These are phyloP conservation scores for Holothuria scabra DNA, from an alignment of 53 echinoderm and acorn worm species.

Conservation along the genomic window DNA sequence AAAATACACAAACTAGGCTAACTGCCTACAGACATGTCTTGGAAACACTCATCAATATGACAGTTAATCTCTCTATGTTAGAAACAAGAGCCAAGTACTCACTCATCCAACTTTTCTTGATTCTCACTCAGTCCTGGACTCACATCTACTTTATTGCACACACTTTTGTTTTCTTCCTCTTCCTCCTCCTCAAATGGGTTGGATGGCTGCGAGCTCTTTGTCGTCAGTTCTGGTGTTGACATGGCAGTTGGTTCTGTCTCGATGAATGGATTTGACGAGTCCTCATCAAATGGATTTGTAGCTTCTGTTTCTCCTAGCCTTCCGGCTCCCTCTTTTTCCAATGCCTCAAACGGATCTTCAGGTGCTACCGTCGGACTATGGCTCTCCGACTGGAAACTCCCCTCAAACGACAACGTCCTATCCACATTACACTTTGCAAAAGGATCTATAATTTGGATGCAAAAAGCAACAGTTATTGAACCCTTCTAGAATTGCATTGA, in stretches of 20 bases:
- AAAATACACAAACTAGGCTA: too few species aligned
- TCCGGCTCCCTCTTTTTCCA: neutral
- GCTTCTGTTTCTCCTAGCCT: neutral
- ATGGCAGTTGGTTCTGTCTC: slow-evolving; percentile 15
- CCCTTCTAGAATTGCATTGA: too few species aligned
- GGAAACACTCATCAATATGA: too few species aligned
- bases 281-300: slow-evolving; percentile 7
- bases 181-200: slow-evolving; percentile 51
- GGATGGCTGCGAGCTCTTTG: neutral
- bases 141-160: neutral
- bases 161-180: neutral
- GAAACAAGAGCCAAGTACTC: neutral
- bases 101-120: slow-evolving; percentile 9
- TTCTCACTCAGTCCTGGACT: neutral
- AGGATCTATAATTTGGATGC: neutral
- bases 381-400: slow-evolving; percentile 35
- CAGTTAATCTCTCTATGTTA: too few species aligned
- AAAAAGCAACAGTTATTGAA: too few species aligned
- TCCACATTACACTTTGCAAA: slow-evolving; percentile 21
- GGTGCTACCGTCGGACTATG: slow-evolving; percentile 13
- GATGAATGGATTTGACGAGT: slow-evolving; percentile 3
- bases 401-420: slow-evolving; percentile 26
- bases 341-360: neutral
- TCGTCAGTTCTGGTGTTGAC: slow-evolving; percentile 1
- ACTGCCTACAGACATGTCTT: too few species aligned